Percentiles rank a stretch among this genome's conserved stretches.
Conservation (phyloP, 2,888 invertebrate species). For the Nomada ferruginata region DNA sequence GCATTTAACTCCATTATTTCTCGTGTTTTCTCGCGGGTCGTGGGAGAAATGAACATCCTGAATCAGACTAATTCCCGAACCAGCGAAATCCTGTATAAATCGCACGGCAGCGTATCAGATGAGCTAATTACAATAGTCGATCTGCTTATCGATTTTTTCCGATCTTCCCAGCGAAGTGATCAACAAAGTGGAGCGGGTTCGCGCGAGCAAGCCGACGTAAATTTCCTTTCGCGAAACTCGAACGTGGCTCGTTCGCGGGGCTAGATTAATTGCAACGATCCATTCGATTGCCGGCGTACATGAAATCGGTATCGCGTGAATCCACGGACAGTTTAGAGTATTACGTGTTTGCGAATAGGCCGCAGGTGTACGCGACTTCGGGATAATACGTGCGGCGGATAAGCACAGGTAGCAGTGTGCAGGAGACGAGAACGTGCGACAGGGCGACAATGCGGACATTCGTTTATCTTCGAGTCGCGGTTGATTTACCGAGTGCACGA, state of each 20-base stretch:
- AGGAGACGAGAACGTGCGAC: slow-evolving; percentile 36
- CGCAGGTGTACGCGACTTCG: slow-evolving; percentile 24
- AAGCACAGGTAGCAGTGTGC: slow-evolving; percentile 14
- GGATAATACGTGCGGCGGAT: slow-evolving; percentile 13
- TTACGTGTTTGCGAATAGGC: slow-evolving; percentile 12
- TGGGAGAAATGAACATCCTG: slow-evolving; percentile 38
- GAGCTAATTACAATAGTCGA: slow-evolving; percentile 67
- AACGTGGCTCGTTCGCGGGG: slow-evolving; percentile 48
- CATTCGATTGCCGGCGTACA: slow-evolving; percentile 63
- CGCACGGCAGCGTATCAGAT: slow-evolving; percentile 25
- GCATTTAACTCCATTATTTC: background rate
- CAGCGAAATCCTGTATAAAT: slow-evolving; percentile 45
- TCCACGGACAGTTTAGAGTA: slow-evolving; percentile 46
- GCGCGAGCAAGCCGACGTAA: slow-evolving; percentile 62
- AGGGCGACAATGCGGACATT: slow-evolving; percentile 69
- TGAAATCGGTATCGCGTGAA: slow-evolving; percentile 72
- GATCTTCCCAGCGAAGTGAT: slow-evolving; percentile 49
- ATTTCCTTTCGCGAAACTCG: slow-evolving; percentile 70
- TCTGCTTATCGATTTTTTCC: slow-evolving; percentile 67
- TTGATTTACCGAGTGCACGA: slow-evolving; percentile 63
- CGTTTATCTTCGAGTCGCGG: slow-evolving; percentile 69
- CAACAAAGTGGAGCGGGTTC: slow-evolving; percentile 49
- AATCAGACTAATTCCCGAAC: slow-evolving; percentile 51
- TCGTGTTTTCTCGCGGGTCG: slow-evolving; percentile 14
- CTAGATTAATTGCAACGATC: slow-evolving; percentile 72